Conservation (phyloP, 2,888 invertebrate genomes). For the Camponotus fellah region DNA sequence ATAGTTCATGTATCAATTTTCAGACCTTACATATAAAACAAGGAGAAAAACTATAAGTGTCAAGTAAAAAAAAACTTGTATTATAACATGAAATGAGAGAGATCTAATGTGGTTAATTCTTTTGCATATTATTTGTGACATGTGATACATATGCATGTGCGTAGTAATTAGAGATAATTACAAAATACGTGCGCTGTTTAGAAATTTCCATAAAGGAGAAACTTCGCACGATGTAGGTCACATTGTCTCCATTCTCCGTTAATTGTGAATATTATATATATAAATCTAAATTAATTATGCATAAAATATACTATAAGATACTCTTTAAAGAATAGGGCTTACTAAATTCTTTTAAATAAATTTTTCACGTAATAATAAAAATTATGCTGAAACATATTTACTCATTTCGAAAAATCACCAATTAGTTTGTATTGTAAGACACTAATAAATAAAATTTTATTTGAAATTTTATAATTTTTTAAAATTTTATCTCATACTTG, state of each 20-base stretch:
- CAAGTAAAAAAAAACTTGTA: conserved; percentile 62
- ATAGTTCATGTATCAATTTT: neutral
- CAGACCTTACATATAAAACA: conserved; percentile 9
- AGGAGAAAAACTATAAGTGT: conserved; percentile 45
- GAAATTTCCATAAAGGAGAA: neutral
- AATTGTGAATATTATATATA: neutral
- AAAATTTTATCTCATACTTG: no score
- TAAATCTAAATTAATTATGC: neutral
- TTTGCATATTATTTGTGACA: conserved; percentile 44
- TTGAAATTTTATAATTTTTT: no score
- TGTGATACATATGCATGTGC: neutral
- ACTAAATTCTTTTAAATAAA: neutral
- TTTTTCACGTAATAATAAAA: conserved; percentile 2
- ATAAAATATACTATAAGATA: neutral
- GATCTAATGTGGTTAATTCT: conserved; percentile 71
- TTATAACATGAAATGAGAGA: conserved; percentile 43
- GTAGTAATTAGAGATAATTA: conserved; percentile 55
- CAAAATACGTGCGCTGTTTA: conserved; percentile 12
- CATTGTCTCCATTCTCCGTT: neutral
- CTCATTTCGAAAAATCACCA: neutral
- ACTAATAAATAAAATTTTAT: no score
- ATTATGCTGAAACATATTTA: neutral
- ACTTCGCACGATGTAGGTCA: neutral
- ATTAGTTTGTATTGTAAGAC: neutral
- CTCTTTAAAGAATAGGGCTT: neutral